These are phyloP conservation scores for Gymnoscopelus microlampas DNA, from an alignment of 2,797 vertebrate species.

Conservation along the genomic window DNA sequence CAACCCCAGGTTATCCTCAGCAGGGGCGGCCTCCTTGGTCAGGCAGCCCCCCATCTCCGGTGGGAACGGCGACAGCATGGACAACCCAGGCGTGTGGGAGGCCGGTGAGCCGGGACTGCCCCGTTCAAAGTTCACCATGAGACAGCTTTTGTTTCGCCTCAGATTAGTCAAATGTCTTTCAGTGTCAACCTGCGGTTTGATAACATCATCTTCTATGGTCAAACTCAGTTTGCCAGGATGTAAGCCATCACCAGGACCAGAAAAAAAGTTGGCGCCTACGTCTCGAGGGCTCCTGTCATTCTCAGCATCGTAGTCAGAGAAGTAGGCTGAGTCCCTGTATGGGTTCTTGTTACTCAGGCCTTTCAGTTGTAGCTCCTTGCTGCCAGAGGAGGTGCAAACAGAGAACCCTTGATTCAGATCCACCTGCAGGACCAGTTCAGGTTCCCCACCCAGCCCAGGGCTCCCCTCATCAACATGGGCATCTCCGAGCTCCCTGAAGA, in stretches of 20 bases:
- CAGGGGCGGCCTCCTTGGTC: conserved; percentile 82
- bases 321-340: conserved; percentile 94
- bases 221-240: conserved; percentile 44
- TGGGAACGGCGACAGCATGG: conserved; percentile 81
- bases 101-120: conserved; percentile 38
- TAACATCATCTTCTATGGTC: conserved; percentile 28
- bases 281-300: conserved; percentile 82
- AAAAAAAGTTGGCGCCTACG: conserved; percentile 74
- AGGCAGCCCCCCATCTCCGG: conserved; percentile 85
- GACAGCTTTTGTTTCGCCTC: conserved; percentile 52
- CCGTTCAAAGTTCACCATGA: conserved; percentile 53
- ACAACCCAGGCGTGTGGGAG: conserved; percentile 68
- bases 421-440: conserved; percentile 74
- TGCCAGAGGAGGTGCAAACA: conserved; percentile 66
- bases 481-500: conserved; percentile 87
- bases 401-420: conserved; percentile 63
- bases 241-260: conserved; percentile 44
- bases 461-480: conserved; percentile 68
- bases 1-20: conserved; percentile 79
- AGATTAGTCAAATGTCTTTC: conserved; percentile 51
- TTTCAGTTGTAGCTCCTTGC: conserved; percentile 76
- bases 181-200: conserved; percentile 48
- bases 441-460: conserved; percentile 70
- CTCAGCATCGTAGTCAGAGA: conserved; percentile 93
- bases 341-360: conserved; percentile 84